Conservation (phyloP, 2,888 invertebrate genomes). For the Zygothrica quintamaculata region DNA sequence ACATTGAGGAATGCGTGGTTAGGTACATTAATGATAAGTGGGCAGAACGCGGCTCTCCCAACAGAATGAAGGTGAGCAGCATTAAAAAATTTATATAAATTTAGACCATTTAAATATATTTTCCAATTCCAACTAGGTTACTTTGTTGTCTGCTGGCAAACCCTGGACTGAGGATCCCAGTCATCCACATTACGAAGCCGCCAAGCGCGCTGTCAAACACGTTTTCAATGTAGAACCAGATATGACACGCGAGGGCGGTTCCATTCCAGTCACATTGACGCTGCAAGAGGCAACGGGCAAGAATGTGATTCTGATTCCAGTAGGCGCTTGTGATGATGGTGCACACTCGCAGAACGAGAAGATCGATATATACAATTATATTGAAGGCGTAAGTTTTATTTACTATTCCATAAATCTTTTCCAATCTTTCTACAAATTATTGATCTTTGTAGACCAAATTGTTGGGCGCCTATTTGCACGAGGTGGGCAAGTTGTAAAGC, state of each 20-base stretch:
- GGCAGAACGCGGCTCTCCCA: slow-evolving; percentile 92
- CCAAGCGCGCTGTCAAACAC: slow-evolving; percentile 90
- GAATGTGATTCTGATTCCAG: slow-evolving; percentile 96
- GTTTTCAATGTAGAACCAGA: slow-evolving; percentile 96
- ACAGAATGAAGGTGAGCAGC: slow-evolving; percentile 88
- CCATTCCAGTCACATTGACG: slow-evolving; percentile 97
- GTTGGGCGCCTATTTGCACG: slow-evolving; percentile 94
- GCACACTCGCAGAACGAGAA: slow-evolving; percentile 99
- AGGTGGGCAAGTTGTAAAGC: slow-evolving; percentile 85
- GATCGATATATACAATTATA: slow-evolving; percentile 95
- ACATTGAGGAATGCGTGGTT: slow-evolving; percentile 92
- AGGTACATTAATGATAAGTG: slow-evolving; percentile 91
- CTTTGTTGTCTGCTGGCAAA: slow-evolving; percentile 86
- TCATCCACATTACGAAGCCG: slow-evolving; percentile 97
- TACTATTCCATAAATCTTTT: slow-evolving; percentile 6
- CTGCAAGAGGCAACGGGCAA: slow-evolving; percentile 96
- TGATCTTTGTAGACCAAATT: slow-evolving; percentile 90
- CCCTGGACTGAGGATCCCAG: slow-evolving; percentile 97
- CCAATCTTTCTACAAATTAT: slow-evolving; percentile 5
- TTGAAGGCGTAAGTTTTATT: slow-evolving; percentile 91
- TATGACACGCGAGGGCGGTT: slow-evolving; percentile 98
- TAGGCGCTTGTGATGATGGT: slow-evolving; percentile 97
- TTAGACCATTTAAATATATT: neutral
- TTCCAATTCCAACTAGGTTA: slow-evolving; percentile 38
- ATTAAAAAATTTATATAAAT: neutral